phyloP scores from a whole-genome alignment of 2,113 vertebrate genomes.

The Cebidichthys violaceus region DNA sequence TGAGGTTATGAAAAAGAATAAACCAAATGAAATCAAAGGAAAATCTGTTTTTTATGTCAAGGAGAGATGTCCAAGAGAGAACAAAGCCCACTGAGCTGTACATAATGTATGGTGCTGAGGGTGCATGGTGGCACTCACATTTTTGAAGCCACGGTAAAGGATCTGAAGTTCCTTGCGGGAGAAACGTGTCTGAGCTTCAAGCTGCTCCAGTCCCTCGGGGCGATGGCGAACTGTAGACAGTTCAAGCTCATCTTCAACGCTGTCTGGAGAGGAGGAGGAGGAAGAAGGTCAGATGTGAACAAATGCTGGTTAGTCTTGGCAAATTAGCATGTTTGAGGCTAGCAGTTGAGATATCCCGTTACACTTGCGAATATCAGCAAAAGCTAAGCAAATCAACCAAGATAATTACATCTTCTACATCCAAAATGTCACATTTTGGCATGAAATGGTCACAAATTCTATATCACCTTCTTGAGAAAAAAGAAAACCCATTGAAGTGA shows the following conservation, averaged over 20 bases:
- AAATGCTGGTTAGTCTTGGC: neutral
- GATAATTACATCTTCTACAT: neutral
- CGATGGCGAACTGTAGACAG: slow-evolving; percentile 95
- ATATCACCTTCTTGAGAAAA: neutral
- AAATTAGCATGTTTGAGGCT: neutral
- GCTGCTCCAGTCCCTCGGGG: slow-evolving; percentile 94
- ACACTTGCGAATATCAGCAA: neutral
- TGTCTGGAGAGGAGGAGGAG: slow-evolving; percentile 87
- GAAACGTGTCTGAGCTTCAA: slow-evolving; percentile 97
- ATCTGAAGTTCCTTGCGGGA: slow-evolving; percentile 99
- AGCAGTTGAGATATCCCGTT: neutral
- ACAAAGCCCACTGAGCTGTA: slow-evolving; percentile 13
- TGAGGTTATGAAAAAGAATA: slow-evolving; percentile 28
- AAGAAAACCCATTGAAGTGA: neutral
- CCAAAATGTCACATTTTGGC: slow-evolving; percentile 6
- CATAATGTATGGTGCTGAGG: neutral
- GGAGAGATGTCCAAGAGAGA: slow-evolving; percentile 3
- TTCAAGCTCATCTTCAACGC: slow-evolving; percentile 98
- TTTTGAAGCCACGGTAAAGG: slow-evolving; percentile 98
- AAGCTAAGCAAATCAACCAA: neutral
- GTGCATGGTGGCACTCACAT: slow-evolving; percentile 85
- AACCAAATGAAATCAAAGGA: slow-evolving; percentile 38
- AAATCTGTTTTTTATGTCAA: slow-evolving; percentile 24
- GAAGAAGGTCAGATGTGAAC: slow-evolving; percentile 45
- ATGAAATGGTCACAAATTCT: neutral